Conservation (phyloP, 2,888 invertebrate genomes). For the Mellilla xanthometata region DNA sequence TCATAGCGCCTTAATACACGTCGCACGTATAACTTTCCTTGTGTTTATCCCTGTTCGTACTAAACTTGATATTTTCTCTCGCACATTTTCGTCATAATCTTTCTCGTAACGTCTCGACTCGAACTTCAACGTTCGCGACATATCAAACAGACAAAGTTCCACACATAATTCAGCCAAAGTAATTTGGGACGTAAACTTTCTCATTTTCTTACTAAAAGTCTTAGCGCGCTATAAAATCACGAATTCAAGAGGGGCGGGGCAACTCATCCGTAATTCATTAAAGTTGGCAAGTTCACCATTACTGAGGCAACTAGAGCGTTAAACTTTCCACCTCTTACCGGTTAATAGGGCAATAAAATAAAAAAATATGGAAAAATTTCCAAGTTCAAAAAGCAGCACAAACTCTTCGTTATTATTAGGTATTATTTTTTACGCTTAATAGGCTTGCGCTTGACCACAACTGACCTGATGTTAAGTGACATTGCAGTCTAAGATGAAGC, state of each 20-base stretch:
- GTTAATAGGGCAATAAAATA: conserved; percentile 73
- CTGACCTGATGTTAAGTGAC: too few species aligned
- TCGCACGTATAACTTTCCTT: conserved; percentile 8
- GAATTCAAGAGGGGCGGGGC: conserved; percentile 64
- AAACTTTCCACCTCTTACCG: conserved; percentile 56
- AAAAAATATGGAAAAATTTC: conserved; percentile 58
- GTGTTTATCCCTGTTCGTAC: conserved; percentile 16
- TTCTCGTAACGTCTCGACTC: conserved; percentile 22
- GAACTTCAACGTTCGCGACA: conserved; percentile 26
- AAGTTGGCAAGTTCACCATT: conserved; percentile 70
- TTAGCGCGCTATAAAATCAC: conserved; percentile 69
- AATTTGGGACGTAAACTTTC: conserved; percentile 58
- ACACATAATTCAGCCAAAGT: conserved; percentile 38
- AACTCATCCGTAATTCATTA: conserved; percentile 77
- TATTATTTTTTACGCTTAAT: too few species aligned
- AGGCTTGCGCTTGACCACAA: too few species aligned
- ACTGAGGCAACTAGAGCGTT: conserved; percentile 61
- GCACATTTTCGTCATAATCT: conserved; percentile 24
- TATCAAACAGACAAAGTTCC: conserved; percentile 15
- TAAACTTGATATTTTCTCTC: conserved; percentile 22
- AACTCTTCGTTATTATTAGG: too few species aligned
- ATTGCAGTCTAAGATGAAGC: too few species aligned
- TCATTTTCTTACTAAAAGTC: conserved; percentile 63
- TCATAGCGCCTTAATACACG: conserved; percentile 14
- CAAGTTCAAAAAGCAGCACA: conserved; percentile 44